phyloP scores from a whole-genome alignment of 2,113 vertebrate genomes.

The Cairina moschata region DNA sequence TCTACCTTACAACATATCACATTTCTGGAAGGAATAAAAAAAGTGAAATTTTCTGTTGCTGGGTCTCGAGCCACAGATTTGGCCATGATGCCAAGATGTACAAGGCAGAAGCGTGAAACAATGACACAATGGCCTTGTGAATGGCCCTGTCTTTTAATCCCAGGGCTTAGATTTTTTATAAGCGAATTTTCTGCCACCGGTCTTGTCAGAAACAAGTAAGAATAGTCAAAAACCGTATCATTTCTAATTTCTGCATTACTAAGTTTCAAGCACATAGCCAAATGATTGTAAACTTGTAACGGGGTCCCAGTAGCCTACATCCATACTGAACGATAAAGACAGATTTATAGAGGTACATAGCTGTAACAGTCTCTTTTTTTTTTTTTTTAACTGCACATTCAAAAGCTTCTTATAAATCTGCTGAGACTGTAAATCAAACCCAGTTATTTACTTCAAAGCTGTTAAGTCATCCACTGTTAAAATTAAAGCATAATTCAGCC shows the following conservation, averaged over 20 bases:
- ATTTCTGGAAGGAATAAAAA: background rate
- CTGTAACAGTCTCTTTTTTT: background rate
- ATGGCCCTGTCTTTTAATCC: background rate
- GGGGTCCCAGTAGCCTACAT: conserved; percentile 35
- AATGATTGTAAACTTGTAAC: conserved; percentile 53
- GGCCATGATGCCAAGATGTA: background rate
- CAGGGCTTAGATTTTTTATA: background rate
- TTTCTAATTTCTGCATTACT: conserved; percentile 52
- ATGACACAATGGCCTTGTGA: background rate
- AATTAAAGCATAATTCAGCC: conserved; percentile 65
- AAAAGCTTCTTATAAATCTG: conserved; percentile 50
- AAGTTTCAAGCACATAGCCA: conserved; percentile 26
- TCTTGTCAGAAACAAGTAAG: background rate
- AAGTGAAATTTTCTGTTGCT: background rate
- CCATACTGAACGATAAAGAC: conserved; percentile 49
- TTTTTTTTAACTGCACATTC: conserved; percentile 45
- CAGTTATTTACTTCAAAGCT: conserved; percentile 59
- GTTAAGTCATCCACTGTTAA: conserved; percentile 67
- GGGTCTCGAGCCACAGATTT: background rate
- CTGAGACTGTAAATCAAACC: conserved; percentile 64
- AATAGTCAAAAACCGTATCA: background rate
- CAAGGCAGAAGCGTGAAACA: background rate
- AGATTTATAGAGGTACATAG: conserved; percentile 63
- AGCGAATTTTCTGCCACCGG: background rate
- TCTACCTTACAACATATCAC: background rate